Conservation (phyloP, 2,888 invertebrate species). For the Thereva unica region DNA sequence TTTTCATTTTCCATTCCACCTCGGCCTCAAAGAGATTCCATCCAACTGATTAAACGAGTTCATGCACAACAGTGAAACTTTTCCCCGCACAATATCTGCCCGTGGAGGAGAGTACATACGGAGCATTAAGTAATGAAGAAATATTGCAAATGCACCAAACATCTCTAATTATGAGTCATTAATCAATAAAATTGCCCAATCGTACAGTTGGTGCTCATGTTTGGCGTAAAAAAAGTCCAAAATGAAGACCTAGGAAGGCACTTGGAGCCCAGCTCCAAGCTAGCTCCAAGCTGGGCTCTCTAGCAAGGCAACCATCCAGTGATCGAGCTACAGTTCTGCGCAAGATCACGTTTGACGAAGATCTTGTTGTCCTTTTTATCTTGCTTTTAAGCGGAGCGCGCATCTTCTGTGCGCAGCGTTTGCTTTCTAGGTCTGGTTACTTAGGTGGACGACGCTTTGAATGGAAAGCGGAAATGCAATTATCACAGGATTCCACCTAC, state of each 20-base stretch:
- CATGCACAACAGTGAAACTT: neutral
- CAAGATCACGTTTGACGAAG: constrained; percentile 35
- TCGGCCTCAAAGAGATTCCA: too few species aligned
- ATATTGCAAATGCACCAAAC: constrained; percentile 55
- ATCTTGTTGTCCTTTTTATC: constrained; percentile 3
- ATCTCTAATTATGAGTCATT: constrained; percentile 59
- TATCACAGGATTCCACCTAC: constrained; percentile 39
- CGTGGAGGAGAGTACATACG: constrained; percentile 11
- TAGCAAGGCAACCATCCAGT: neutral
- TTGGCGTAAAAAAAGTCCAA: constrained; percentile 11
- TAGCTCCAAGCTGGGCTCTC: too few species aligned
- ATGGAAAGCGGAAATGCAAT: constrained; percentile 41
- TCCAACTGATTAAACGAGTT: constrained; percentile 15
- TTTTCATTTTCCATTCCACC: too few species aligned
- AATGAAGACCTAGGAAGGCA: constrained; percentile 18
- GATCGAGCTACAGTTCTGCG: constrained; percentile 4
- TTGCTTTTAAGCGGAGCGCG: constrained; percentile 12
- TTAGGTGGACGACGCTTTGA: constrained; percentile 9
- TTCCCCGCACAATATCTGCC: neutral
- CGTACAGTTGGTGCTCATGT: constrained; percentile 9
- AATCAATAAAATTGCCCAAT: constrained; percentile 58
- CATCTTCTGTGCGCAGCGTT: constrained; percentile 16
- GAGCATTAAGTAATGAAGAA: constrained; percentile 54
- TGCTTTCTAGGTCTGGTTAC: constrained; percentile 1
- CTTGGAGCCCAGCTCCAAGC: neutral